Base-by-base conservation (phyloP, 2,888 invertebrate species). In the Camponotus fellah region DNA sequence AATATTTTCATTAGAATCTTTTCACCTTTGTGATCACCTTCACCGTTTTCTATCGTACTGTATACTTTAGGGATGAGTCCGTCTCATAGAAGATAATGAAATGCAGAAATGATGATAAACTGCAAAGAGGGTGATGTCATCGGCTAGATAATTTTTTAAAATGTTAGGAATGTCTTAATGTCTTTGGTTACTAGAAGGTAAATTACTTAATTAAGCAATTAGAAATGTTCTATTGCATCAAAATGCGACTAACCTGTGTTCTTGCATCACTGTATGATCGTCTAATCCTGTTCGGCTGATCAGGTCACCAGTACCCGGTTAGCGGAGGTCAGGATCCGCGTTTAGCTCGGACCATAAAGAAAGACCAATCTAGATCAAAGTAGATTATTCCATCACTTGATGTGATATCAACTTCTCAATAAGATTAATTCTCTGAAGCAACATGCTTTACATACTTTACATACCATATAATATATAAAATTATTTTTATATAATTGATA, bases 241-340 rank as follows among this genome's bases (percentile, higher is more conserved):
- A 56, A 77, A 68, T 34, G 21, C n/a, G 40, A 3, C 14, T 58
- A 68, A 32, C n/a, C 21, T 53, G 17, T n/a, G 12, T 56, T 66
- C 53, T 37, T 26, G 32, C 43, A 56, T 77, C 21, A 3, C 32
- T n/a, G 21, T 37, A 65, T 26, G 40, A 56, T 65, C 75, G 37
- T 32, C n/a, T 66, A 77, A 56, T 66, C 74, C 82, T 69, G 89
- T 87, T 85, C 34, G 80, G 49, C 40, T 62, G 60, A 32, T 65
- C 76, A 83, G 87, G 80, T 85, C 85, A 68, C 74, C 83, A 89
- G 91, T 92, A 92, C 88, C 91, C 91, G 91, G 91, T 92, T 92
- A 92, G 89, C 85, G 89, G 91, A 92, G 92, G 92, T 92, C 91
- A 89, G 89, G 90, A 91, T 91, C 89, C 89, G 90, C 82, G 90